Evolutionary conservation across 2,888 invertebrate species (phyloP).

Genomic region (Hofmannophila pseudospretella): DNA sequence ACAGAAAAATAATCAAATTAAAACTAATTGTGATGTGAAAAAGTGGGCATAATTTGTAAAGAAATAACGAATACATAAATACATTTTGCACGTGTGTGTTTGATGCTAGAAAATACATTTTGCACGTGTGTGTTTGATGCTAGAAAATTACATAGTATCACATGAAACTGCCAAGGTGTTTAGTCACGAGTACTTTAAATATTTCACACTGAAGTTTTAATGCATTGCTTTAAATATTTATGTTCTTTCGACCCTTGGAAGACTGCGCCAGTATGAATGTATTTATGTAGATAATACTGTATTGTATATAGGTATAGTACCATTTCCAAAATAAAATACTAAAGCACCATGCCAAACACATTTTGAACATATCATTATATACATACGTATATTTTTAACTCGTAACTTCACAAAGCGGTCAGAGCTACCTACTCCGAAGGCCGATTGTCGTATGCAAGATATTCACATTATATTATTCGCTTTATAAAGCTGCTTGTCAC

Average conservation of each 20-base stretch:
- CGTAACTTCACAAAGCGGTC: conserved; percentile 22
- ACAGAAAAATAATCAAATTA: conserved; percentile 14
- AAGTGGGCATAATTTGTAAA: not conserved
- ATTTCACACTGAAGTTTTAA: conserved; percentile 1
- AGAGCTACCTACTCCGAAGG: conserved; percentile 22
- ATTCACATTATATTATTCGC: conserved; percentile 13
- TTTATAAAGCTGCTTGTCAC: conserved; percentile 42
- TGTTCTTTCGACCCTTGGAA: conserved; percentile 56
- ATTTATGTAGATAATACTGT: conserved; percentile 64
- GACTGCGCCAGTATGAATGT: conserved; percentile 61
- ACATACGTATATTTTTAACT: conserved; percentile 26
- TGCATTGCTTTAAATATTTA: not conserved
- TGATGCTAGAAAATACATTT: not conserved
- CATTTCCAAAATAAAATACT: conserved; percentile 57
- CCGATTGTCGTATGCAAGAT: conserved; percentile 16
- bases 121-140: not conserved
- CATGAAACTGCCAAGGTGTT: conserved; percentile 21
- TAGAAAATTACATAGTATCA: not conserved
- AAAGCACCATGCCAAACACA: conserved; percentile 69
- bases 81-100: not conserved
- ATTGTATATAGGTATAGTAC: conserved; percentile 41
- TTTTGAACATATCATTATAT: conserved; percentile 47
- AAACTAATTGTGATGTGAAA: conserved; percentile 39
- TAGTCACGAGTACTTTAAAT: conserved; percentile 20
- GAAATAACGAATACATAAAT: not conserved